Percentiles rank a stretch among this genome's conserved stretches.
phyloP scores from a whole-genome alignment of 2,797 vertebrate genomes.

The Erpetoichthys calabaricus region DNA sequence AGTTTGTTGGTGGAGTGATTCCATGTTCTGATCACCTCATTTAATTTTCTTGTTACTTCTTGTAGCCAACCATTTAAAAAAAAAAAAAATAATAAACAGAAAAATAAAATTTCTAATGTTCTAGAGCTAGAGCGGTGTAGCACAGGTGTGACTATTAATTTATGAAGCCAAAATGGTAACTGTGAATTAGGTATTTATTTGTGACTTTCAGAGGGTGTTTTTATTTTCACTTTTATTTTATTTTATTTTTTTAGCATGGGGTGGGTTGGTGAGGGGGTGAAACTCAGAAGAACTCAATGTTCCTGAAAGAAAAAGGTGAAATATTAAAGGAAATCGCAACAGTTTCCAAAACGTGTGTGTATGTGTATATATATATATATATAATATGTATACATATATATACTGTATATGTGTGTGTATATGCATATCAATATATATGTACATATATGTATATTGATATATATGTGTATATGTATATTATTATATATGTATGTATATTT shows the following conservation, averaged over 20 bases:
- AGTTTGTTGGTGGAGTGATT: conserved; percentile 43
- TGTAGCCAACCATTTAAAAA: conserved; percentile 69
- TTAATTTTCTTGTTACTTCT: conserved; percentile 71
- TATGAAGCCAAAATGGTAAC: conserved; percentile 79
- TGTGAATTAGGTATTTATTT: conserved; percentile 77
- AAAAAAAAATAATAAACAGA: conserved; percentile 38
- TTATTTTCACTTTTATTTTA: conserved; percentile 41
- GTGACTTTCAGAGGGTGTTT: conserved; percentile 37
- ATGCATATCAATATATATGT: conserved; percentile 34
- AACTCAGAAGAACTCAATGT: conserved; percentile 35
- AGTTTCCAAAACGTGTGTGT: conserved; percentile 35
- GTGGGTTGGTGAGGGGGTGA: conserved; percentile 21
- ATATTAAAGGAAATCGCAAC: conserved; percentile 48
- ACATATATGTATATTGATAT: conserved; percentile 56
- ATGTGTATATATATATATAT: conserved; percentile 34
- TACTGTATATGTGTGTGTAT: conserved; percentile 76
- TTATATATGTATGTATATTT: conserved; percentile 67
- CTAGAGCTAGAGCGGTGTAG: conserved; percentile 73
- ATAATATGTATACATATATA: conserved; percentile 70
- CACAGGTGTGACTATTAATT: conserved; percentile 79
- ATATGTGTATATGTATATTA: conserved; percentile 34
- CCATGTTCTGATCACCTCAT: conserved; percentile 49
- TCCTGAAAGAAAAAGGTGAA: conserved; percentile 32
- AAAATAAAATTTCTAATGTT: conserved; percentile 69
- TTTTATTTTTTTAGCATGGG: conserved; percentile 8